Percentiles rank a stretch among this genome's conserved stretches.
These are phyloP conservation scores for Trichonephila clavipes DNA, from an alignment of 1,140 invertebrate genomes.

Conservation along the genomic window DNA sequence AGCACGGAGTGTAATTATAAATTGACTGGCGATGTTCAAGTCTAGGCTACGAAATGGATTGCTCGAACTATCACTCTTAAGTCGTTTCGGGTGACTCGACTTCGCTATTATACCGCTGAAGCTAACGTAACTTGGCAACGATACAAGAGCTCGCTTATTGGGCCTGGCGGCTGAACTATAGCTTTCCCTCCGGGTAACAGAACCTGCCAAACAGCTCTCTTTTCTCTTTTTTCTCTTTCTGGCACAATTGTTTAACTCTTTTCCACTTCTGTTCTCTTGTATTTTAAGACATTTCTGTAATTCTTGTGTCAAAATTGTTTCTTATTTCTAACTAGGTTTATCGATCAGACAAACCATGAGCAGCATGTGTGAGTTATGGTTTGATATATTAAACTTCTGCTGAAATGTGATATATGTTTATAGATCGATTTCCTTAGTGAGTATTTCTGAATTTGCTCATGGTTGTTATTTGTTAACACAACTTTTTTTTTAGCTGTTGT, in stretches of 20 bases:
- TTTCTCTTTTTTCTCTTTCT: not conserved
- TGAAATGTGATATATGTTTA: no score
- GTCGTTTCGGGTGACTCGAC: not conserved
- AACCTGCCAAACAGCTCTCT: not conserved
- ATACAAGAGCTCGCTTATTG: conserved; percentile 35
- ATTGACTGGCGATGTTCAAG: not conserved
- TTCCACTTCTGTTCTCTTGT: not conserved
- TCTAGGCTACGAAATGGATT: conserved; percentile 25
- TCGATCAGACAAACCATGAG: no score
- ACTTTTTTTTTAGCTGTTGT: no score
- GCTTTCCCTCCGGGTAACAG: not conserved
- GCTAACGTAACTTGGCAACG: conserved; percentile 65
- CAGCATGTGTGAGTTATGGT: no score
- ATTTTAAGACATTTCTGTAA: not conserved
- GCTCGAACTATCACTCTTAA: conserved; percentile 2
- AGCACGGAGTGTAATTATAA: conserved; percentile 39
- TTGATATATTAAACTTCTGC: no score
- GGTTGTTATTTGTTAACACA: no score
- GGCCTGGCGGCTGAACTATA: conserved; percentile 15
- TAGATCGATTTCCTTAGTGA: no score
- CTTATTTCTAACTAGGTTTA: no score
- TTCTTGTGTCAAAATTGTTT: no score
- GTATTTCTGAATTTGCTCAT: no score
- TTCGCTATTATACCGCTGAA: conserved; percentile 11
- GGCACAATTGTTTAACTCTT: not conserved